These are phyloP conservation scores for Microchrysa polita DNA, from an alignment of 2,888 invertebrate genomes.

Conservation along the genomic window DNA sequence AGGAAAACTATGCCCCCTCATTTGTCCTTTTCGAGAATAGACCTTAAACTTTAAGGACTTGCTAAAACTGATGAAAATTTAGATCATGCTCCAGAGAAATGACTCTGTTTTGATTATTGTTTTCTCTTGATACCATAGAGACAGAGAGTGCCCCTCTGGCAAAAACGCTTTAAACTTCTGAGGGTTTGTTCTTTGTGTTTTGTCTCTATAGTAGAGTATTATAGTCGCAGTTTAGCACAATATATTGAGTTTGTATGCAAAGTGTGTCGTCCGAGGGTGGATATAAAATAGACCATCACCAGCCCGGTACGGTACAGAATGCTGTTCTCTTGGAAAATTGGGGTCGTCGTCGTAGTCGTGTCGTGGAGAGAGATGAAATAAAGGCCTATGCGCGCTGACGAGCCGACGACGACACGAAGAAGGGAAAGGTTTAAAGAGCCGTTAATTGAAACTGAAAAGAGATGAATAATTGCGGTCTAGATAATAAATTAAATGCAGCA, in stretches of 20 bases:
- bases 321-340: no score
- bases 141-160: neutral
- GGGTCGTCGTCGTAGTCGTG: neutral
- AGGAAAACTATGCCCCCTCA: no score
- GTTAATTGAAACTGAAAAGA: constrained; percentile 56
- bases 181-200: constrained; percentile 34
- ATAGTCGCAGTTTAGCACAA: neutral
- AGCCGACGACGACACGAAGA: no score
- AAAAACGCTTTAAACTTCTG: neutral
- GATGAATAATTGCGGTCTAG: constrained; percentile 55
- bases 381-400: constrained; percentile 16
- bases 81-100: neutral
- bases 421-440: constrained; percentile 50
- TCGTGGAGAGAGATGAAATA: neutral
- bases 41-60: neutral
- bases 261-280: constrained; percentile 49
- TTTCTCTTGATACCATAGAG: neutral
- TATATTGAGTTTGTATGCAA: constrained; percentile 53
- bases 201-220: constrained; percentile 45
- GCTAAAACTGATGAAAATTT: constrained; percentile 12
- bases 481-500: constrained; percentile 51
- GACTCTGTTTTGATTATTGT: constrained; percentile 20
- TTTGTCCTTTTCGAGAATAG: neutral
- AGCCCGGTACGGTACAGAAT: no score
- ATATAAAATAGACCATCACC: neutral